Evolutionary conservation across 1,140 invertebrate species (phyloP), one percentile per base, ranked within the genome.

Genomic region (Macrobrachium rosenbergii): DNA sequence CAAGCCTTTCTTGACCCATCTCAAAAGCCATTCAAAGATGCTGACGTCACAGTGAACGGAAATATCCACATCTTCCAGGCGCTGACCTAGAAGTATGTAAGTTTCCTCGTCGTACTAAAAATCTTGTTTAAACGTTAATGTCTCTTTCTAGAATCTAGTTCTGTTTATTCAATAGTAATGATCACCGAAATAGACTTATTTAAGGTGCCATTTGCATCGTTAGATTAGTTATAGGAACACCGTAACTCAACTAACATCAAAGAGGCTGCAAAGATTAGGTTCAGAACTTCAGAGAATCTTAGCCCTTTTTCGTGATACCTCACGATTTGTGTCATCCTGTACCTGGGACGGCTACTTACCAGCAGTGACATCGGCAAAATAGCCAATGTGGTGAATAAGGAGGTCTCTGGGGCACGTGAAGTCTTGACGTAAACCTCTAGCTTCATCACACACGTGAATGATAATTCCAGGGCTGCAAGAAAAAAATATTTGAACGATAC

Each of bases 1-100:
- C 45, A 90, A 83, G 16, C 90, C 88, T 76, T 91, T 84, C 89
- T 93, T 93, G 17, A 98, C 96, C 96, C 97, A 99, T 89, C 95
- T 94, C 95, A 99, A 98, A n/a, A 99, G 92, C 97, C 97, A 99
- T 89, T 99, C 97, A 92, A 99, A 99, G 88, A 96, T 95, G 76
- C 94, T 95, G 75, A 99, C 95, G 92, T 99, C 97, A 91, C 97
- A 98, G 91, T 99, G 97, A 0, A 98, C 97, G 0, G 97, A 98
- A 89, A 99, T 98, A 90, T 99, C 97, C 94, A 98, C 98, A 90
- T 98, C 97, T 91, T 98, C 96, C n/a, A 98, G 91, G 73, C 95
- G 94, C 92, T 97, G 96, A 12, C 96, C 93, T 90, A 83, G 7
- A n/a, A 63, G 16, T 14, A 45, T 62, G 0, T 6, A 77, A 43